A percentile compares a stretch with the other conserved stretches of the same genome.
Evolutionary conservation across 30 jellyfish, hydroid and myxozoan species (phyloP).

Genomic region (Aurelia aurita): DNA sequence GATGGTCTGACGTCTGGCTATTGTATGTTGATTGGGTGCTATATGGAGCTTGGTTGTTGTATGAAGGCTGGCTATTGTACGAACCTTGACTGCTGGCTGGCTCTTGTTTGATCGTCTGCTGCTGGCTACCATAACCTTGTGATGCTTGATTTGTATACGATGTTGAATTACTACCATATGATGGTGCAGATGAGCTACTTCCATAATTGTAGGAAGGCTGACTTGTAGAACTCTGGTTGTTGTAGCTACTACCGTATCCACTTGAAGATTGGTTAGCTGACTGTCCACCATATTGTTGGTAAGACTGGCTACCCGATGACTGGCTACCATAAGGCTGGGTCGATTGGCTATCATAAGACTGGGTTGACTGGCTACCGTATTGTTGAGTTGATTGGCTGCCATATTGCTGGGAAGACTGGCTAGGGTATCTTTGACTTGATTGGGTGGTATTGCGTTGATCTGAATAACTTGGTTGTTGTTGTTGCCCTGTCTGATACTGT

Average conservation of each 20-base stretch:
- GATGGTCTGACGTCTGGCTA: neutral
- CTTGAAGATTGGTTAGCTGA: too few relatives aligned
- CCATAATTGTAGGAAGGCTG: neutral
- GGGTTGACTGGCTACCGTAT: neutral
- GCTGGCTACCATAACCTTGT: conserved; percentile 1
- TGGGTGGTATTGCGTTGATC: too few relatives aligned
- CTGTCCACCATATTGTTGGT: too few relatives aligned
- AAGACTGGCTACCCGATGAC: too few relatives aligned
- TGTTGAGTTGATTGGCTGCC: too few relatives aligned
- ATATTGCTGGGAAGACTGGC: too few relatives aligned
- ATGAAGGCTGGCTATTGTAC: neutral
- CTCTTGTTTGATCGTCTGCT: neutral
- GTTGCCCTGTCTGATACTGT: neutral
- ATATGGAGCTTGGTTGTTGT: too few relatives aligned
- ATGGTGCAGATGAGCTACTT: neutral
- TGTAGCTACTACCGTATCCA: too few relatives aligned
- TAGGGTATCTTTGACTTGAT: too few relatives aligned
- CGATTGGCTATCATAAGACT: neutral
- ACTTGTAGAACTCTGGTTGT: neutral
- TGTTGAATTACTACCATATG: neutral
- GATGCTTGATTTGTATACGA: neutral
- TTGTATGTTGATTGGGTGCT: too few relatives aligned
- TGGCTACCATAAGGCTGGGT: neutral
- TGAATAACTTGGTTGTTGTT: neutral
- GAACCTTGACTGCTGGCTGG: neutral